These are phyloP conservation scores for Siderastrea siderea DNA, from an alignment of 92 coral and sea anemone species.

Conservation along the genomic window DNA sequence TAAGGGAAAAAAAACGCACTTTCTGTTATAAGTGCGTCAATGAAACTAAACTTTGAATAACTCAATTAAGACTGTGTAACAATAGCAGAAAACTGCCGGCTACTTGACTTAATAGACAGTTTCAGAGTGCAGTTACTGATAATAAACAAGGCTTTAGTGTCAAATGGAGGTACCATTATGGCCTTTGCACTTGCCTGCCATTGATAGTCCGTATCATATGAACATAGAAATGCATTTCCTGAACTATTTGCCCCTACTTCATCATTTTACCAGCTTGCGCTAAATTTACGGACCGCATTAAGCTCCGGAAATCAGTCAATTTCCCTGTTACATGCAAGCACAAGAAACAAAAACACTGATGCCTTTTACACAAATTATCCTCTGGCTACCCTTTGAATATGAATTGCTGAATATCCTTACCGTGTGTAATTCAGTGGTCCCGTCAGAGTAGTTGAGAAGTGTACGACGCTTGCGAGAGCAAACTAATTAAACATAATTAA, in stretches of 20 bases:
- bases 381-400: background rate
- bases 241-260: conserved; percentile 5
- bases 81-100: background rate
- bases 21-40: background rate
- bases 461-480: background rate
- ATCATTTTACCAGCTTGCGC: background rate
- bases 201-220: background rate
- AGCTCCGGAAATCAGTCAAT: background rate
- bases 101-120: background rate
- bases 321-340: background rate
- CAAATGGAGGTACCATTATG: background rate
- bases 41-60: background rate
- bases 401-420: background rate
- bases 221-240: background rate
- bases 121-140: background rate
- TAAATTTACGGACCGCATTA: background rate
- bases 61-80: background rate
- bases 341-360: background rate
- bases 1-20: background rate
- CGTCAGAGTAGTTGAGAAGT: background rate
- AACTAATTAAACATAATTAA: background rate
- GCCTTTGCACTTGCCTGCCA: conserved; percentile 1
- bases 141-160: background rate
- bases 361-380: background rate
- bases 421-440: background rate